phyloP scores from a whole-genome alignment of 1,140 invertebrate genomes.

The Phenacoccus solenopsis region DNA sequence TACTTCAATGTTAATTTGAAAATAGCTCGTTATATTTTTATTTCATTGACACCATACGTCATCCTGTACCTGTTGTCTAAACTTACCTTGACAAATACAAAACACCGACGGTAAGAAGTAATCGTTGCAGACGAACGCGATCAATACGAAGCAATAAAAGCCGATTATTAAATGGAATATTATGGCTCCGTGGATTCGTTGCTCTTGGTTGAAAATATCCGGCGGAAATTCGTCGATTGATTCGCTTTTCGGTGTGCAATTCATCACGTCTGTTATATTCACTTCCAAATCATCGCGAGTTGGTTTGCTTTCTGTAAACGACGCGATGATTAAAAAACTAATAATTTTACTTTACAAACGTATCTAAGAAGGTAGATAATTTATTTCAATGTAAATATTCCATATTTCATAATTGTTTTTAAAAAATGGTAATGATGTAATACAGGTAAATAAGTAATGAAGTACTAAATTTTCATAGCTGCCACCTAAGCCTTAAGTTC shows the following conservation, averaged over 20 bases:
- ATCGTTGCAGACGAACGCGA: constrained; percentile 74
- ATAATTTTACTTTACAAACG: too few relatives aligned
- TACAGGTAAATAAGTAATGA: too few relatives aligned
- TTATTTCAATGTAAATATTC: too few relatives aligned
- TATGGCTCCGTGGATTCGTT: constrained; percentile 52
- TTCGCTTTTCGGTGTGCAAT: neutral
- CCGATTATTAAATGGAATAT: constrained; percentile 57
- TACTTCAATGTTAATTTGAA: neutral
- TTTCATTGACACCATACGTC: too few relatives aligned
- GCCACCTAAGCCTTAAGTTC: too few relatives aligned
- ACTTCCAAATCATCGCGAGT: neutral
- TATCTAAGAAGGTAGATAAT: too few relatives aligned
- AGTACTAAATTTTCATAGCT: too few relatives aligned
- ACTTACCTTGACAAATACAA: constrained; percentile 57
- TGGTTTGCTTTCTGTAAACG: neutral
- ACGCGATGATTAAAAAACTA: too few relatives aligned
- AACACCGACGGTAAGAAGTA: constrained; percentile 74
- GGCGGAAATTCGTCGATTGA: constrained; percentile 38
- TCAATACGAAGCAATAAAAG: constrained; percentile 61
- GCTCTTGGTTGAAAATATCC: constrained; percentile 44
- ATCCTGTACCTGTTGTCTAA: too few relatives aligned
- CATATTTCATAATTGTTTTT: too few relatives aligned
- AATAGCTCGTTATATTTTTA: neutral
- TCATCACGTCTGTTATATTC: neutral
- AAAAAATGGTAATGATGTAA: too few relatives aligned